Percentiles rank a stretch among this genome's conserved stretches.
These are phyloP conservation scores for Boloria euphrosyne DNA, from an alignment of 2,888 invertebrate genomes.

Conservation along the genomic window DNA sequence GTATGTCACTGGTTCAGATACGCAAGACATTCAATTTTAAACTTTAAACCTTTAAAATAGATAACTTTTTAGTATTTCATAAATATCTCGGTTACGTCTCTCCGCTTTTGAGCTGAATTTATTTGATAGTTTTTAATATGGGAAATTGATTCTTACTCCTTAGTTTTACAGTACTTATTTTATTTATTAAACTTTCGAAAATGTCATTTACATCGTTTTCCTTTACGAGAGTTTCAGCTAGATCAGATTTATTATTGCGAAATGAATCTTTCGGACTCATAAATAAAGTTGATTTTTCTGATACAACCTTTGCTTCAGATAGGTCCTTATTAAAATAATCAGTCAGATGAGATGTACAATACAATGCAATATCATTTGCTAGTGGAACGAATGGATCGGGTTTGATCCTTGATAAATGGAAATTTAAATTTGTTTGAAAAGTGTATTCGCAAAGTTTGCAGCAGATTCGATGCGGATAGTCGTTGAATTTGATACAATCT, in stretches of 20 bases:
- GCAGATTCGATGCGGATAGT: constrained; percentile 51
- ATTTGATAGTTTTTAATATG: background rate
- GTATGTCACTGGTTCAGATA: constrained; percentile 53
- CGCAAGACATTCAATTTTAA: background rate
- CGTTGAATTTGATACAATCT: constrained; percentile 27
- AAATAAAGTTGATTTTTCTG: constrained; percentile 39
- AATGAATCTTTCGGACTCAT: fast-evolving
- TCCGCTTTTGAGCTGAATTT: background rate
- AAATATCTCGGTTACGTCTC: constrained; percentile 3
- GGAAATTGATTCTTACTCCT: constrained; percentile 35
- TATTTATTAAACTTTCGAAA: background rate
- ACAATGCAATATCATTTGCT: constrained; percentile 70
- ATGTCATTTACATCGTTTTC: background rate
- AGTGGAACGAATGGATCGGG: constrained; percentile 64
- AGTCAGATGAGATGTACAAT: constrained; percentile 58
- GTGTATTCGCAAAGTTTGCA: constrained; percentile 54
- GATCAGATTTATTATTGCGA: background rate
- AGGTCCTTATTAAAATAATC: constrained; percentile 29
- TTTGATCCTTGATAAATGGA: constrained; percentile 69
- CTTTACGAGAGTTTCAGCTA: background rate
- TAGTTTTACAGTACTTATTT: constrained; percentile 7
- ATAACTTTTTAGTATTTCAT: background rate
- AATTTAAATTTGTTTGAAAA: constrained; percentile 66
- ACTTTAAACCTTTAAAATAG: background rate
- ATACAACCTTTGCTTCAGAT: constrained; percentile 15